phyloP scores from a whole-genome alignment of 2,888 invertebrate species.

The Busseola fusca region DNA sequence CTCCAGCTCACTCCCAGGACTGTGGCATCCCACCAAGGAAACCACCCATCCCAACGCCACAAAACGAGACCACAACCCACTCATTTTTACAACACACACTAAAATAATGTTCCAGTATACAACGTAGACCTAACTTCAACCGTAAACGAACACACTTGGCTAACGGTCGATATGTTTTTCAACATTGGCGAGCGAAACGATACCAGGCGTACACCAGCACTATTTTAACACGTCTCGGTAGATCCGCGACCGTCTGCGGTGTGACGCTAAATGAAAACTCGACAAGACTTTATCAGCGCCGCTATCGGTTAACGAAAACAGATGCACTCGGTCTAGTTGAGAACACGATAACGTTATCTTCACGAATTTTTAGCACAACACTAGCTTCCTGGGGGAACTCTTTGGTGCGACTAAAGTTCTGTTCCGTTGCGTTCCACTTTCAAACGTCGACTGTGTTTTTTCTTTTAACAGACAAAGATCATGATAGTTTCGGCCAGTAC shows the following conservation, averaged over 20 bases:
- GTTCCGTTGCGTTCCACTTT: conserved; percentile 60
- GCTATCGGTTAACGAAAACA: conserved; percentile 80
- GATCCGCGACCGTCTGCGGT: conserved; percentile 63
- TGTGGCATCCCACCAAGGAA: conserved; percentile 78
- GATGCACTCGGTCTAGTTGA: conserved; percentile 69
- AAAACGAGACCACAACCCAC: conserved; percentile 78
- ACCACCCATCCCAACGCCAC: conserved; percentile 79
- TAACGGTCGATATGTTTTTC: conserved; percentile 70
- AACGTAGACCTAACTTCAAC: conserved; percentile 60
- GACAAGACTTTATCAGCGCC: conserved; percentile 66
- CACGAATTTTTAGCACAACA: conserved; percentile 70
- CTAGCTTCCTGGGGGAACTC: conserved; percentile 72
- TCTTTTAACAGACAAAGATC: conserved; percentile 69
- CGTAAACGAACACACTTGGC: conserved; percentile 68
- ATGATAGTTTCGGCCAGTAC: conserved; percentile 71
- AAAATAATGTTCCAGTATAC: conserved; percentile 69
- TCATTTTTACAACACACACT: conserved; percentile 74
- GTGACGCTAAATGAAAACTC: conserved; percentile 65
- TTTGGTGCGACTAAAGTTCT: conserved; percentile 59
- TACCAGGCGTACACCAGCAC: conserved; percentile 61
- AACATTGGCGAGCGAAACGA: conserved; percentile 73
- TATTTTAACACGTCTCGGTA: conserved; percentile 68
- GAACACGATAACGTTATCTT: conserved; percentile 72
- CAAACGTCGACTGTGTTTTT: conserved; percentile 55
- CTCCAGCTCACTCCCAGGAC: conserved; percentile 82